Evolutionary conservation across 2,797 vertebrate species (phyloP), one percentile per base, ranked within the genome.

Genomic region (Lophotriccus pileatus): DNA sequence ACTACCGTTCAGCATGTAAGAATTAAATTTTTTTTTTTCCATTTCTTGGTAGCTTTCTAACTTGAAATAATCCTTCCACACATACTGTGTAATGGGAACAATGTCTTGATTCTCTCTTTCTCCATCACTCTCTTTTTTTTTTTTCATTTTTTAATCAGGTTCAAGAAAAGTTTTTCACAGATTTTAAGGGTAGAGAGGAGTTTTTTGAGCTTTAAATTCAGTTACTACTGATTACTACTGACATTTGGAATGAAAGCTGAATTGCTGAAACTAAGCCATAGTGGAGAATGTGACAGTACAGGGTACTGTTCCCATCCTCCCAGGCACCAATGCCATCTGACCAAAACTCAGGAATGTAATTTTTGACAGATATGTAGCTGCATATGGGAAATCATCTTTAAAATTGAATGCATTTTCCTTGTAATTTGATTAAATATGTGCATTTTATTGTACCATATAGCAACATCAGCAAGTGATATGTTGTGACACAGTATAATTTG

Each of bases 41-140:
- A 41, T 82, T 76, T 96, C 87, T 92, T 84, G 46, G 43, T 92
- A 89, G 70, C 67, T 83, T 91, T 94, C 77, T 88, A 46, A 50
- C 56, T 92, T 80, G 32, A 84, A 93, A 74, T 76, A 83, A 84
- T 84, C 55, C 56, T 87, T 94, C 53, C 46, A 53, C 17, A 77
- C 77, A 84, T 66, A 89, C 64, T 60, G 4, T 72, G n/a, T 64
- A 70, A 89, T 58, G 50, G 67, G 73, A 97, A 93, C 43, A 89
- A 24, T 39, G 25, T 74, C 59, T 87, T 62, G 30, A 88, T 85
- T 93, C 50, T 77, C 12, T 62, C 44, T 72, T 87, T 52, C 27
- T 62, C 39, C 25, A 41, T 21, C 11, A 32, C 30, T n/a, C n/a
- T 37, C 10, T 50, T 74, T 46, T 83, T 87, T 50, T 74, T 46